Evolutionary conservation across 2,888 invertebrate genomes (phyloP).

Genomic region (Andrena minutula): DNA sequence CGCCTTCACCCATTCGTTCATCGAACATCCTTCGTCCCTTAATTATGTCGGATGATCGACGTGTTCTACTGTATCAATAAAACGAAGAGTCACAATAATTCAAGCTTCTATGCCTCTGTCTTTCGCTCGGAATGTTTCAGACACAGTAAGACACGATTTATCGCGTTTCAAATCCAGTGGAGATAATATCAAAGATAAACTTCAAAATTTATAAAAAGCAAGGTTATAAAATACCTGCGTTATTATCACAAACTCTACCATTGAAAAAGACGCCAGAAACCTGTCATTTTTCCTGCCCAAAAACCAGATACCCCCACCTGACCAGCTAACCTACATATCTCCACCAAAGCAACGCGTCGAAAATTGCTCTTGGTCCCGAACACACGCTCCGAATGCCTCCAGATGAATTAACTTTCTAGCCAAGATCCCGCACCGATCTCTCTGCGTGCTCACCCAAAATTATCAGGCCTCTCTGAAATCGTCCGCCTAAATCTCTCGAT

Average conservation of each 20-base stretch:
- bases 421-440: background rate
- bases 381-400: background rate
- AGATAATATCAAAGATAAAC: no score
- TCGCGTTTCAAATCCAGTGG: no score
- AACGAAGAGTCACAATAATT: no score
- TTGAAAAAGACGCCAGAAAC: background rate
- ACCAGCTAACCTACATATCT: background rate
- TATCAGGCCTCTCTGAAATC: slow-evolving; percentile 4
- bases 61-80: background rate
- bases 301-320: background rate
- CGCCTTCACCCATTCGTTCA: background rate
- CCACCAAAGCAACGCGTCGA: background rate
- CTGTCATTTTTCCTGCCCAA: background rate
- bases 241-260: no score
- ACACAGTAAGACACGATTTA: no score
- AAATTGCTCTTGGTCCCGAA: background rate
- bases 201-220: no score
- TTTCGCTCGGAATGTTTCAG: no score
- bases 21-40: background rate
- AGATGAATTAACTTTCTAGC: background rate
- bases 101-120: no score
- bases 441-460: background rate
- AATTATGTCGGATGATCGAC: background rate
- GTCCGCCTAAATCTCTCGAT: slow-evolving; percentile 12
- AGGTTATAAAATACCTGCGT: no score